These are phyloP conservation scores for Ridgeia piscesae DNA, from an alignment of 1,140 invertebrate genomes.

Conservation along the genomic window DNA sequence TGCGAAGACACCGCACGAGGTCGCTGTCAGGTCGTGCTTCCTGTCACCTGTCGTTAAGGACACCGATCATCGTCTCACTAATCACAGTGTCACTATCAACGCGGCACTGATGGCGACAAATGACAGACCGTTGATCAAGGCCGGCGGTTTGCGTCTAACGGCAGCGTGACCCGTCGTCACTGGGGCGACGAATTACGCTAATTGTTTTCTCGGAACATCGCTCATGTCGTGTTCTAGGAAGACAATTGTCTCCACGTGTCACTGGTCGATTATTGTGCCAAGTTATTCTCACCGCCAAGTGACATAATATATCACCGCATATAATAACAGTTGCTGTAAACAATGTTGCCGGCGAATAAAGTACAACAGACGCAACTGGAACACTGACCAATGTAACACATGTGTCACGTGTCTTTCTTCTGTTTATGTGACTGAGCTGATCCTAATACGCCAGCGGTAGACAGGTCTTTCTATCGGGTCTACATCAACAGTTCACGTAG, in stretches of 20 bases:
- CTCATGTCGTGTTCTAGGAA: background rate
- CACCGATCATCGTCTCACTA: too few relatives aligned
- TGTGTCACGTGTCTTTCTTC: too few relatives aligned
- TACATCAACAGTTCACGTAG: too few relatives aligned
- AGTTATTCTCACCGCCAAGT: background rate
- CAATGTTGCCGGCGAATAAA: background rate
- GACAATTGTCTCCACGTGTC: too few relatives aligned
- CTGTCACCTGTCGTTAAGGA: background rate
- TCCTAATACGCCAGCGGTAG: too few relatives aligned
- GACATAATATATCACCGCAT: too few relatives aligned
- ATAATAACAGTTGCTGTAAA: background rate
- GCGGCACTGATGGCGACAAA: background rate
- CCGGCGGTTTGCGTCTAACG: background rate
- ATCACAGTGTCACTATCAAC: too few relatives aligned
- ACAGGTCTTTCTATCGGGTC: too few relatives aligned
- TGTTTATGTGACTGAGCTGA: too few relatives aligned
- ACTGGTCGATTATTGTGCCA: too few relatives aligned
- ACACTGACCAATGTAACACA: too few relatives aligned
- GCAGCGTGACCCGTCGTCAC: background rate
- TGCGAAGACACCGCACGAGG: background rate
- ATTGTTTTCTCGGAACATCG: background rate
- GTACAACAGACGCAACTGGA: too few relatives aligned
- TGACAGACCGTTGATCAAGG: background rate
- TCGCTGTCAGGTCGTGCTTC: background rate
- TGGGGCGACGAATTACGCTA: background rate